Conservation (phyloP, 2,113 vertebrate genomes). For the Galemys pyrenaicus region DNA sequence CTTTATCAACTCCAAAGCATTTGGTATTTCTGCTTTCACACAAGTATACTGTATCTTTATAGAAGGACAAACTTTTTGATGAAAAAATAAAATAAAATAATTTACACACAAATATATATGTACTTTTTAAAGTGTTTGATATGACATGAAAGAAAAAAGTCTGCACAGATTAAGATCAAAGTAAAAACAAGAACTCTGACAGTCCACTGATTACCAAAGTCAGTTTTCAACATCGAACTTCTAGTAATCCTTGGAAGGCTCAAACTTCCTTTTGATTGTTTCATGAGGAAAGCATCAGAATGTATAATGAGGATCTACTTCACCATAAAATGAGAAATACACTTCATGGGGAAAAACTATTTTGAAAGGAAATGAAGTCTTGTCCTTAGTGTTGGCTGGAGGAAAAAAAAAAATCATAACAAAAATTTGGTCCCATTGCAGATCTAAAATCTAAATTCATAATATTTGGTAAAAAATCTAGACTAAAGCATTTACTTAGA, state of each 20-base stretch:
- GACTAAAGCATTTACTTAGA: neutral
- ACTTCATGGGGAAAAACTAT: neutral
- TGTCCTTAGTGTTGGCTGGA: neutral
- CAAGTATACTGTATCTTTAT: neutral
- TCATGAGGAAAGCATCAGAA: neutral
- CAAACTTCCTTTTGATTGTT: neutral
- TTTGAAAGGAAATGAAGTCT: neutral
- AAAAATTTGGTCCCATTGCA: neutral
- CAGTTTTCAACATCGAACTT: neutral
- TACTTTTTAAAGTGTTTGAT: neutral
- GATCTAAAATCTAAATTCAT: neutral
- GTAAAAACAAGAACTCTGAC: neutral
- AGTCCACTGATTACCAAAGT: neutral
- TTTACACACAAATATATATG: neutral
- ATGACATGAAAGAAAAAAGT: neutral
- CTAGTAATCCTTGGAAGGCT: neutral
- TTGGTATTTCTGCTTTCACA: neutral
- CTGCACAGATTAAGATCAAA: neutral
- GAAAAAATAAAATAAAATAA: neutral
- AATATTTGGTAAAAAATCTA: neutral
- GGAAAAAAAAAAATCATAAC: neutral
- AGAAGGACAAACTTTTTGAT: neutral
- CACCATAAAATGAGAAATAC: neutral
- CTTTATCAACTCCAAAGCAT: neutral
- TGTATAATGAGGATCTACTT: neutral